Base-by-base conservation (phyloP, 2,888 invertebrate genomes). In the Agrotis puta region DNA sequence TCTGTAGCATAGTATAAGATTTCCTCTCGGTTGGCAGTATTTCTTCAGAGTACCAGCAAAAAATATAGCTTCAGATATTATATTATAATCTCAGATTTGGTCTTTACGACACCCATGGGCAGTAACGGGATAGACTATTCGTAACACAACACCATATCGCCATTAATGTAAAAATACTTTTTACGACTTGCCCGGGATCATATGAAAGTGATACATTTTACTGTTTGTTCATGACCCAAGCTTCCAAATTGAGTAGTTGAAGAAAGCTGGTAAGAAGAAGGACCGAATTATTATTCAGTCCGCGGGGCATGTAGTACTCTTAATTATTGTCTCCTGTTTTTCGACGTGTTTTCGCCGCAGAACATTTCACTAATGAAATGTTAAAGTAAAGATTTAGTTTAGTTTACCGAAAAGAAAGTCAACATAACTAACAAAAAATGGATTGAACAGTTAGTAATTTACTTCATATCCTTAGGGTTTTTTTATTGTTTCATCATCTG, bases 291-390 rank as follows among this genome's bases (percentile, higher is more conserved):
- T 65, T 68, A 77, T 74, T 74, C 66, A 63, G 73, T 27, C 11
- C 63, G 43, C 58, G 59, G 47, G 47, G 59, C 47, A 67, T 18
- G 20, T 39, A 58, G 20, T 65, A 43, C 20, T 48, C 66, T 51
- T 72, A 67, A 77, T 72, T 77, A 77, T 71, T 77, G 54, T 59
- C 54, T 56, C 39, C 33, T 71, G 62, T 77, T 77, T 70, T 77
- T 65, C 43, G n/a, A 2, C n/a, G 20, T 76, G 33, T 70, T 76
- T 66, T 62, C 24, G 43, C 24, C 13, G 3, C 18, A 65, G 16
- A 54, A 65, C 62, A 58, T 76, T 76, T 54, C 7, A 50, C 33
- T 73, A 58, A 64, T 47, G 47, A 62, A 67, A 74, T 74, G 9
- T 39, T 39, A 16, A 47, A 57, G 50, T 33, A 45, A 65, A 51